Evolutionary conservation across 1,140 invertebrate species (phyloP).

Genomic region (Procambarus virginalis): DNA sequence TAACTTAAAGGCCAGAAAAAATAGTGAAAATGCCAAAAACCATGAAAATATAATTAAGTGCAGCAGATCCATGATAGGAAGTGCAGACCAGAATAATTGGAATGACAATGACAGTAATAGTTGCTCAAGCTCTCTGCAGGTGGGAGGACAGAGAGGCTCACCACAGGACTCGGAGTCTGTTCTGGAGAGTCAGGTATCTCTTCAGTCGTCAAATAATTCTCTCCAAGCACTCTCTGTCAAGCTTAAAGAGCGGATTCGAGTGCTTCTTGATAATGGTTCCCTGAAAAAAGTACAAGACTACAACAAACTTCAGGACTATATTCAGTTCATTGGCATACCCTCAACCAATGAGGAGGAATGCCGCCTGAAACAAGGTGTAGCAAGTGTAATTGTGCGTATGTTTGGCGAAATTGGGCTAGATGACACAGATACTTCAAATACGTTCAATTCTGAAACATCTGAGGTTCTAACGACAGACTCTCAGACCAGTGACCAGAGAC

Average conservation of each 20-base stretch:
- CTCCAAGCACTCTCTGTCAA: slow-evolving; percentile 55
- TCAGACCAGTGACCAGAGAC: slow-evolving; percentile 14
- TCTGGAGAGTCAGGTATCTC: slow-evolving; percentile 42
- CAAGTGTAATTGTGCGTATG: slow-evolving; percentile 51
- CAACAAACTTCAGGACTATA: slow-evolving; percentile 50
- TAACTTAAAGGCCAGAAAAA: slow-evolving; percentile 53
- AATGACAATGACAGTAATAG: slow-evolving; percentile 5
- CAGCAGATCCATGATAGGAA: not conserved
- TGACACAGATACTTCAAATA: slow-evolving; percentile 51
- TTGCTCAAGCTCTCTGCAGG: not conserved
- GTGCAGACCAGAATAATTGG: not conserved
- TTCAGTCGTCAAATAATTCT: slow-evolving; percentile 45
- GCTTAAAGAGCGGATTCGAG: slow-evolving; percentile 36
- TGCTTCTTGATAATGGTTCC: slow-evolving; percentile 36
- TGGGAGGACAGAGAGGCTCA: not conserved
- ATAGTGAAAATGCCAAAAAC: slow-evolving; percentile 55
- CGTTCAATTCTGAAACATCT: slow-evolving; percentile 45
- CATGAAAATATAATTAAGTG: slow-evolving; percentile 41
- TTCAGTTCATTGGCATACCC: slow-evolving; percentile 45
- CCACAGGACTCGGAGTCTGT: not conserved
- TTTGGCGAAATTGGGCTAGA: slow-evolving; percentile 57
- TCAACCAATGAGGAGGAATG: slow-evolving; percentile 50
- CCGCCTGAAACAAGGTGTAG: slow-evolving; percentile 46
- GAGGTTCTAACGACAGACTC: slow-evolving; percentile 12
- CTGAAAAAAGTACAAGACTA: slow-evolving; percentile 54